Conservation (phyloP, 2,113 vertebrate species). For the Oxyura jamaicensis region DNA sequence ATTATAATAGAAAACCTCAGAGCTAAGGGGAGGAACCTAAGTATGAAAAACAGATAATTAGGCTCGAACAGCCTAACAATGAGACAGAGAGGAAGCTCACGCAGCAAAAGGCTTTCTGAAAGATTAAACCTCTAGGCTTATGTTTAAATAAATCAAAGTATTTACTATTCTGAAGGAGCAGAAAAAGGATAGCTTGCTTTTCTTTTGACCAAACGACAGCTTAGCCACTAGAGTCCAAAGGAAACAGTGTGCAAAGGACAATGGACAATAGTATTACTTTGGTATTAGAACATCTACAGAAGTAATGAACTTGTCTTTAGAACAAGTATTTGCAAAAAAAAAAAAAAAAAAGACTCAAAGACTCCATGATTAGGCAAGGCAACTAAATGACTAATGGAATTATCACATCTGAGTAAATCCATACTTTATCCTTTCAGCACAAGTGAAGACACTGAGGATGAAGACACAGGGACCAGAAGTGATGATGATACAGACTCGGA, state of each 20-base stretch:
- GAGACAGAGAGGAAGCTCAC: not conserved
- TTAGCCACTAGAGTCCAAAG: not conserved
- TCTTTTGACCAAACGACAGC: not conserved
- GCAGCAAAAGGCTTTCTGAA: not conserved
- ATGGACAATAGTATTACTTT: not conserved
- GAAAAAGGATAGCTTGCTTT: not conserved
- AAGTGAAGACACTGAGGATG: not conserved
- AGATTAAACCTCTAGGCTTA: not conserved
- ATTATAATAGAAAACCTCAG: not conserved
- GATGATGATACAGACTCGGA: not conserved
- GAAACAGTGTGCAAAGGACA: not conserved
- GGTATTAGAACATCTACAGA: not conserved
- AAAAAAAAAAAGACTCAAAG: not conserved
- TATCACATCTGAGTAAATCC: not conserved
- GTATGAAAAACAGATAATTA: not conserved
- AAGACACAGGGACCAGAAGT: not conserved
- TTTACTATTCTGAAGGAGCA: not conserved
- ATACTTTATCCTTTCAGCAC: slow-evolving; percentile 43
- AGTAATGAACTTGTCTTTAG: not conserved
- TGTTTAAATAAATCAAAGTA: not conserved
- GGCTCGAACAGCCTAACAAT: not conserved
- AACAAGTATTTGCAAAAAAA: not conserved
- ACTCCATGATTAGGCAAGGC: not conserved
- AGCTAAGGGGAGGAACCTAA: not conserved
- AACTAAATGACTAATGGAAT: not conserved